Evolutionary conservation across 2,113 vertebrate species (phyloP).

Genomic region (Dendrocopos noguchii): DNA sequence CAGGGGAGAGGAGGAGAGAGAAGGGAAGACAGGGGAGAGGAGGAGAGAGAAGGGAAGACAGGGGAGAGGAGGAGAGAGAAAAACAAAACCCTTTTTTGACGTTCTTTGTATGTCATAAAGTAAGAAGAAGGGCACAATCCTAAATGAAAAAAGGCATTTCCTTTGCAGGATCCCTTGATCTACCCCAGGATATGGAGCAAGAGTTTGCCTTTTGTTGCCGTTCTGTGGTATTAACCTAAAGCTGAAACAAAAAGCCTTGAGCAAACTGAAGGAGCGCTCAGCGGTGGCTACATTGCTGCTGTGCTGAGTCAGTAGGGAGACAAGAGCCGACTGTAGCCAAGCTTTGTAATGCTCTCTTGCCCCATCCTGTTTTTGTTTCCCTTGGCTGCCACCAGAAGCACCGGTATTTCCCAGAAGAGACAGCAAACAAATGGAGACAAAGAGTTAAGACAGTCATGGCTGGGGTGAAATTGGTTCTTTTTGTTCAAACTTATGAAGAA

Average conservation of each 20-base stretch:
- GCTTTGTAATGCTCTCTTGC: constrained; percentile 42
- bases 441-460: constrained; percentile 87
- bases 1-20: no score
- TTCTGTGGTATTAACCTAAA: background rate
- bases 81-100: background rate
- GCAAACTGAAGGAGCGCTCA: background rate
- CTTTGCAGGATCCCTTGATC: background rate
- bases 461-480: constrained; percentile 87
- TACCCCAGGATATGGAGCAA: background rate
- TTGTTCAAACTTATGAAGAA: constrained; percentile 65
- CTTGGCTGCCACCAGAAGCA: constrained; percentile 77
- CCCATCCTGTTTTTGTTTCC: constrained; percentile 69
- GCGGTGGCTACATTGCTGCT: background rate
- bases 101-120: background rate
- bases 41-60: no score
- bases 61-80: no score
- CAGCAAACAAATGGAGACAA: constrained; percentile 84
- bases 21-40: no score
- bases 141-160: background rate
- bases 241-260: background rate
- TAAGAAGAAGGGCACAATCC: background rate
- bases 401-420: constrained; percentile 76
- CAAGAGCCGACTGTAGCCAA: background rate
- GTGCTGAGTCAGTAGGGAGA: background rate
- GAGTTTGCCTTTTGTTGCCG: background rate